Evolutionary conservation across 2,888 invertebrate species (phyloP).

Genomic region (Conchocele bisecta): DNA sequence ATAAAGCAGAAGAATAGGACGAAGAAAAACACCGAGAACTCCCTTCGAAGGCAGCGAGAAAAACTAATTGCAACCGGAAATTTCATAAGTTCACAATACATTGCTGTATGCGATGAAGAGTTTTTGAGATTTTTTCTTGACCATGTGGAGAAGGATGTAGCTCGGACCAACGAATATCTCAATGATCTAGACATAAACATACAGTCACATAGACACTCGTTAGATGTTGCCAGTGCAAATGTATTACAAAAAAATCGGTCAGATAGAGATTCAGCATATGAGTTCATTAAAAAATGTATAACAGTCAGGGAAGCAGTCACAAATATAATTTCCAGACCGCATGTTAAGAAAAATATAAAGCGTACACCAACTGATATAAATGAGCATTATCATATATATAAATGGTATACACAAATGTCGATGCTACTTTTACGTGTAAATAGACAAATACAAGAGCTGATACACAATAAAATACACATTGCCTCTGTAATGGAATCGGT

Average conservation of each 20-base stretch:
- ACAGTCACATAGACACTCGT: slow-evolving; percentile 52
- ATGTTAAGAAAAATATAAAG: slow-evolving; percentile 43
- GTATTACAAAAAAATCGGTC: slow-evolving; percentile 46
- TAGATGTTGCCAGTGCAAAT: slow-evolving; percentile 23
- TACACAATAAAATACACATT: slow-evolving; percentile 70
- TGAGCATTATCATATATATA: slow-evolving; percentile 64
- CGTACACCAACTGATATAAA: slow-evolving; percentile 40
- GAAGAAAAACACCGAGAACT: slow-evolving; percentile 62
- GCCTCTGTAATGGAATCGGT: slow-evolving; percentile 76
- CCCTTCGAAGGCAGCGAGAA: slow-evolving; percentile 61
- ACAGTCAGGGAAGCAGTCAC: slow-evolving; percentile 71
- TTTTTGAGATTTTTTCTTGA: slow-evolving; percentile 62
- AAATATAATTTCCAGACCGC: slow-evolving; percentile 63
- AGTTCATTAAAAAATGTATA: slow-evolving; percentile 54
- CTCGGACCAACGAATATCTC: slow-evolving; percentile 55
- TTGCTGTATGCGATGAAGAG: slow-evolving; percentile 56
- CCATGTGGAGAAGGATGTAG: slow-evolving; percentile 70
- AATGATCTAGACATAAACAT: slow-evolving; percentile 63
- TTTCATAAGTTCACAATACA: slow-evolving; percentile 59
- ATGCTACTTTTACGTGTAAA: slow-evolving; percentile 58
- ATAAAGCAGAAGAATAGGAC: slow-evolving; percentile 64
- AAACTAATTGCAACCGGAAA: slow-evolving; percentile 59
- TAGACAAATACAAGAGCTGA: slow-evolving; percentile 63
- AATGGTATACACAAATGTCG: slow-evolving; percentile 70
- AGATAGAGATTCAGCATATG: slow-evolving; percentile 60